A percentile compares a stretch with the other conserved stretches of the same genome.
phyloP scores from a whole-genome alignment of 2,113 vertebrate genomes.

The Saiga tatarica region DNA sequence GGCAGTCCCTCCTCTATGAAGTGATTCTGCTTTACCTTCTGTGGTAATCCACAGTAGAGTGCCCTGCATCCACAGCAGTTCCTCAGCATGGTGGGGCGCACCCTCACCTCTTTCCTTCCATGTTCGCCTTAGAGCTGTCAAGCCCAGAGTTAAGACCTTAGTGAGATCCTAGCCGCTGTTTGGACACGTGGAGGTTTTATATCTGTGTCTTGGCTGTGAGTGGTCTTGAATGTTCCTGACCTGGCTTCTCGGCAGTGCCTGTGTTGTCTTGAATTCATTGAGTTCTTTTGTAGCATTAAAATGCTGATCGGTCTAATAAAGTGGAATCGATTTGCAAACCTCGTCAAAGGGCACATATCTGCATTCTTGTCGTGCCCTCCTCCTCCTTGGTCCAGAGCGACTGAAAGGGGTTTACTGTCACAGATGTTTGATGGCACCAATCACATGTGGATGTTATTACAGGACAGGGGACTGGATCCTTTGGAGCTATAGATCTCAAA shows the following conservation, averaged over 20 bases:
- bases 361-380: neutral
- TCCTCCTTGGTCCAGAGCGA: neutral
- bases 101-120: too few relatives aligned
- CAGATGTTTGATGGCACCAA: neutral
- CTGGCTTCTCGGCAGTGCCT: neutral
- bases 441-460: neutral
- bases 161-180: neutral
- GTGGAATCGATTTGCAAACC: neutral
- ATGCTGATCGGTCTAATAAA: neutral
- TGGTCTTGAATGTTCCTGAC: neutral
- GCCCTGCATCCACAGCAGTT: accelerated
- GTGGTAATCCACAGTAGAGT: neutral
- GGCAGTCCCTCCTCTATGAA: neutral
- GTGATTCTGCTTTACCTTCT: neutral
- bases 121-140: neutral
- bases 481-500: neutral
- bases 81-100: neutral
- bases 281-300: neutral
- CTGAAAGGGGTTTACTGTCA: neutral
- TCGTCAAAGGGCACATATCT: neutral
- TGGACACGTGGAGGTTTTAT: neutral
- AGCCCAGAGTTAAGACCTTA: neutral
- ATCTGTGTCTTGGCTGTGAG: neutral
- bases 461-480: neutral
- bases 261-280: neutral